A percentile compares a stretch with the other conserved stretches of the same genome.
These are phyloP conservation scores for Diplodus puntazzo DNA, from an alignment of 2,797 vertebrate genomes.

Conservation along the genomic window DNA sequence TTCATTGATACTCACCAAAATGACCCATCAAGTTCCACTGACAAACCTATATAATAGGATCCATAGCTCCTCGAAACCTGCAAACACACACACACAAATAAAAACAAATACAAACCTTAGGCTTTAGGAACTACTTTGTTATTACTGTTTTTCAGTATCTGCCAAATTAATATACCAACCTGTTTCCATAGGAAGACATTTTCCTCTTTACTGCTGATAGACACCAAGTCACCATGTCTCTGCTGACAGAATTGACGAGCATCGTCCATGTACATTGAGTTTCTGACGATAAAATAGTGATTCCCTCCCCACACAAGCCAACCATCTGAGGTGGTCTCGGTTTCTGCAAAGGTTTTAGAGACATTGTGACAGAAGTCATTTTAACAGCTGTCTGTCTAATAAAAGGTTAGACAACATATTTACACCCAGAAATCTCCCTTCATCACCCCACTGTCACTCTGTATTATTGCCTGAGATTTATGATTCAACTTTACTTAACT, in stretches of 20 bases:
- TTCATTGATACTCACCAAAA: conserved; percentile 84
- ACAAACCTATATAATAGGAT: conserved; percentile 88
- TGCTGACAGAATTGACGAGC: conserved; percentile 88
- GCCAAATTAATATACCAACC: conserved; percentile 52
- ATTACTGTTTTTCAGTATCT: neutral
- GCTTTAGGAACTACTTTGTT: neutral
- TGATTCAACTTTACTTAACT: neutral
- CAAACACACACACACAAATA: conserved; percentile 7
- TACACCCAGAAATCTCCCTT: neutral
- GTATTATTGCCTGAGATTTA: neutral
- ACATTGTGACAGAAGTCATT: neutral
- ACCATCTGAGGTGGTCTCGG: conserved; percentile 87
- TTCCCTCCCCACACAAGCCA: conserved; percentile 88
- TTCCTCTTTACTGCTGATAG: conserved; percentile 89
- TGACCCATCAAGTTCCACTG: conserved; percentile 89
- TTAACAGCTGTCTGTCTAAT: neutral
- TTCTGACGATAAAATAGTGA: conserved; percentile 88
- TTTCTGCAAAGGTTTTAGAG: conserved; percentile 78
- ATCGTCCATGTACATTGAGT: conserved; percentile 82
- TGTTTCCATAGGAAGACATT: conserved; percentile 85
- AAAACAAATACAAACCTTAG: conserved; percentile 1
- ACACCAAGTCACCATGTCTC: conserved; percentile 88
- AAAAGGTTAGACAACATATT: neutral
- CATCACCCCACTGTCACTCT: neutral
- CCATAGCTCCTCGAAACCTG: conserved; percentile 64